A percentile compares a stretch with the other conserved stretches of the same genome.
Evolutionary conservation across 2,888 invertebrate species (phyloP).

Genomic region (Xestoiulus laeticollis): DNA sequence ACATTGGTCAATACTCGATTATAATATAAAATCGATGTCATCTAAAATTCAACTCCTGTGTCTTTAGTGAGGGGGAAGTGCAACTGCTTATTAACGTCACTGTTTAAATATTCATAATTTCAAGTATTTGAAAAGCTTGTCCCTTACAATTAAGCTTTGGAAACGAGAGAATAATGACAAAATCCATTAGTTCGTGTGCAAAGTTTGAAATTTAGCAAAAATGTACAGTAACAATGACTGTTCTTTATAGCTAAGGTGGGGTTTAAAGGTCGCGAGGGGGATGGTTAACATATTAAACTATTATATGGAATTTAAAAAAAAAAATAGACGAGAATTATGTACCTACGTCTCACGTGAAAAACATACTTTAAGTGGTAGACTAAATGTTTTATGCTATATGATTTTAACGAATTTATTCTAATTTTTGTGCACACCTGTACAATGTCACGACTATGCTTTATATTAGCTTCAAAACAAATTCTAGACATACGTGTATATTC

Average conservation of each 20-base stretch:
- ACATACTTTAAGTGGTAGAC: no score
- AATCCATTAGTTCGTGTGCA: conserved; percentile 3
- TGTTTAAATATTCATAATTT: conserved; percentile 40
- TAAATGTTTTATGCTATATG: no score
- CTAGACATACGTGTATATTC: no score
- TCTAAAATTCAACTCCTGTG: conserved; percentile 36
- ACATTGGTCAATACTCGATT: conserved; percentile 31
- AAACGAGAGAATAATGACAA: conserved; percentile 34
- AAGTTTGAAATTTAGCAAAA: not conserved
- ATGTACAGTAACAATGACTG: not conserved
- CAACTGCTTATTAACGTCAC: conserved; percentile 1
- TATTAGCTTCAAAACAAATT: no score
- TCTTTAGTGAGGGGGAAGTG: conserved; percentile 34
- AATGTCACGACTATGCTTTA: no score
- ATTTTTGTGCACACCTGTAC: no score
- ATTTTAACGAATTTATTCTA: no score
- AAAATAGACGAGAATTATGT: no score
- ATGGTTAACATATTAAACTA: no score
- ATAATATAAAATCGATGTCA: conserved; percentile 29
- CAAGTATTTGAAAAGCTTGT: conserved; percentile 21
- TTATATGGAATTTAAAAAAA: no score
- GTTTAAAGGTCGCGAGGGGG: not conserved
- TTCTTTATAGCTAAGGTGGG: not conserved
- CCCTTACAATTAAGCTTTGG: not conserved
- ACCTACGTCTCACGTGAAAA: no score